These are phyloP conservation scores for Trogon surrucura DNA, from an alignment of 2,113 vertebrate genomes.

Conservation along the genomic window DNA sequence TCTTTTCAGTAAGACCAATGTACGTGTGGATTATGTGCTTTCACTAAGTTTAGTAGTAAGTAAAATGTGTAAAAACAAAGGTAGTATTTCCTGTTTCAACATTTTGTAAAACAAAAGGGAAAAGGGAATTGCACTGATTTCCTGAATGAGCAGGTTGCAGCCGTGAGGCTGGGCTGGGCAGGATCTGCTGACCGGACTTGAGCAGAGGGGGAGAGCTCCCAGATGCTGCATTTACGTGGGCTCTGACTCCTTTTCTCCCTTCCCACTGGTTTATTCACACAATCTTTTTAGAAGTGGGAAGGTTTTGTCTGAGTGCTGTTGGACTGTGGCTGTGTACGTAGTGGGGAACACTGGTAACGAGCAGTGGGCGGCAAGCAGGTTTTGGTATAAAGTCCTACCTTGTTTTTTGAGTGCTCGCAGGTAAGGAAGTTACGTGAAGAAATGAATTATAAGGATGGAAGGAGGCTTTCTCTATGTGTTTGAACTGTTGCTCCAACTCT, in stretches of 20 bases:
- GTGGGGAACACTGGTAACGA: not conserved
- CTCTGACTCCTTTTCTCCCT: conserved; percentile 23
- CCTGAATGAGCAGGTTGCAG: conserved; percentile 68
- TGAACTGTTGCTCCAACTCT: not conserved
- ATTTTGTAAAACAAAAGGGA: conserved; percentile 4
- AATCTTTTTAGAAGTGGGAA: not conserved
- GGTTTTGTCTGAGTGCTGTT: not conserved
- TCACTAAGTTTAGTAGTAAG: conserved; percentile 10
- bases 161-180: not conserved
- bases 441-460: not conserved
- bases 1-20: not conserved
- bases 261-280: not conserved
- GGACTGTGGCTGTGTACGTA: not conserved
- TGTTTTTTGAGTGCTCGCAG: conserved; percentile 23
- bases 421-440: conserved; percentile 52
- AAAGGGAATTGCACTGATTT: conserved; percentile 31
- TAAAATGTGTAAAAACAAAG: not conserved
- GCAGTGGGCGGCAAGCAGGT: not conserved
- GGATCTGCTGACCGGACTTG: conserved; percentile 44
- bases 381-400: not conserved
- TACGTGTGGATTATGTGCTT: not conserved
- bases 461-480: not conserved
- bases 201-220: conserved; percentile 14
- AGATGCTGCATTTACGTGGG: conserved; percentile 25
- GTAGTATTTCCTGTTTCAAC: conserved; percentile 30